Evolutionary conservation across 2,888 invertebrate species (phyloP), one percentile per base, ranked within the genome.

Genomic region (Apoda limacodes): DNA sequence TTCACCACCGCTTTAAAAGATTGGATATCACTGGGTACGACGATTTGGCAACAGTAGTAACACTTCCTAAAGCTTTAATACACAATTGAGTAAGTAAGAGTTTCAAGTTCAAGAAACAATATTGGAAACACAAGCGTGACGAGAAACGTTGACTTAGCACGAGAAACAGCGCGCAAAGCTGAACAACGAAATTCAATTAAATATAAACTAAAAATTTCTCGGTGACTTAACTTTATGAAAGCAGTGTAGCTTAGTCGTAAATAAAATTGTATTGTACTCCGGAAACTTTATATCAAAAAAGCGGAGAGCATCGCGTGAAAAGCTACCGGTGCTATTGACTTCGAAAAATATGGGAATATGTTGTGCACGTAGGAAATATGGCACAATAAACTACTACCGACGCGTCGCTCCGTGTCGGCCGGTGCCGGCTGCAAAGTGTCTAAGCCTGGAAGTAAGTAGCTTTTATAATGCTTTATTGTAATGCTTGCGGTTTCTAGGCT

Each of bases 221-320:
- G 66, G 60, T 68, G 67, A 69, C 63, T 55, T 43, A 57, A 51
- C 55, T 53, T 58, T 46, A 60, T 65, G 57, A 45, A 53, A 40
- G 31, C 51, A 51, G 39, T 58, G 56, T 56, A 57, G 55, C 60
- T 60, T 47, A 54, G 46, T 56, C 60, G 63, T 69, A 67, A 70
- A 74, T 74, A 71, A 65, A 68, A 65, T 52, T 55, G 55, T 57
- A 63, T 64, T 67, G 64, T 67, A 58, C 60, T 49, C 58, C 64
- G 68, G 71, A 69, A 72, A 67, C 62, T 62, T 60, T 66, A 62
- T 62, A 66, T 72, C 61, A 59, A 71, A 71, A 71, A 68, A 68
- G 60, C 60, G 61, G 62, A 48, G 59, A 63, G 56, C 55, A 59
- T 70, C 66, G 69, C 70, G 69, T 75, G 71, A 71, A 75, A 66